Evolutionary conservation across 30 jellyfish, hydroid and myxozoan genomes (phyloP), one percentile per base, ranked within the genome.

Genomic region (Turritopsis rubra): DNA sequence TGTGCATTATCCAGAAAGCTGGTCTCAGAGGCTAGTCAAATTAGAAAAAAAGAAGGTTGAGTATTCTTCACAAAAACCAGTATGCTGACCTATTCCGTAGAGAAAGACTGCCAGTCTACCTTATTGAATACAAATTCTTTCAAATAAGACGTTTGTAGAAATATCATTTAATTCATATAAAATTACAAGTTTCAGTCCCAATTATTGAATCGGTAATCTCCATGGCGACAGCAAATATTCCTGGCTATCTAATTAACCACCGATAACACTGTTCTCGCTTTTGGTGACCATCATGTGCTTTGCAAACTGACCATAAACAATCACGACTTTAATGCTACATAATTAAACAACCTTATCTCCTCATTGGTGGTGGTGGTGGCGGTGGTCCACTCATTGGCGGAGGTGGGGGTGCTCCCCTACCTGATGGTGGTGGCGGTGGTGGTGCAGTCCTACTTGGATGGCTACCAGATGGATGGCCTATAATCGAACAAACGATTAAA

Each of bases 351-450:
- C 41, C 65, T 52, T 74, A 74, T 29, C 82, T 74, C 65, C 82
- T 74, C 82, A 74, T 74, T 23, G 82, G 82, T 13, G 82, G 82
- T 21, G 82, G 82, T 52, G 82, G 82, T 24, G 82, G 82, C 8
- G 82, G 82, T 23, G 82, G 82, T 21, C 82, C 82, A 23, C 82
- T 71, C 24, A 26, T 20, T 23, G 65, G 26, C 19, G 82, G 82
- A 28, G 82, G 82, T 30, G 82, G 65, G 9, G 82, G 82, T 23
- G 82, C 82, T 74, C 65, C 54, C 24, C 82, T 27, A 74, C 1
- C 65, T 29, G 82, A 52, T 13, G 82, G 7, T 9, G 82, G 76
- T 21, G 76, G 76, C 8, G 76, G 77, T n/a, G 77, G 77, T 27
- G 77, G 77, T n/a, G 77, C 31, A 68, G 22, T 27, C 9, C 31